A percentile compares a stretch with the other conserved stretches of the same genome.
phyloP scores from a whole-genome alignment of 2,113 vertebrate genomes.

The Megaceryle torquata region DNA sequence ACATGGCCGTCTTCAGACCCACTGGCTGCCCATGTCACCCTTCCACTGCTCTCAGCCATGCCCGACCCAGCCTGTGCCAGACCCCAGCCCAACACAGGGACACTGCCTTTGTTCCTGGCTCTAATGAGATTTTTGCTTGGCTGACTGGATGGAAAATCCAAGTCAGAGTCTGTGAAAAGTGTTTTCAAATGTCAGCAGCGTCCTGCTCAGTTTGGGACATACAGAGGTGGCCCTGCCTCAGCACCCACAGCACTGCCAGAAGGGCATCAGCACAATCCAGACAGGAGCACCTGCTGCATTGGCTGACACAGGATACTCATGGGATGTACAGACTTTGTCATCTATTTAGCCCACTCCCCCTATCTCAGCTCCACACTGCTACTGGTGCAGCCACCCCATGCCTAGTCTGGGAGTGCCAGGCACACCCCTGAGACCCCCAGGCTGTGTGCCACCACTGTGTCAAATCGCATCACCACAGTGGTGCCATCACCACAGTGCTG shows the following conservation, averaged over 20 bases:
- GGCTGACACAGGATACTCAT: fast-evolving
- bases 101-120: conserved; percentile 22
- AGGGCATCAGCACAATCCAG: background rate
- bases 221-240: fast-evolving
- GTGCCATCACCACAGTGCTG: background rate
- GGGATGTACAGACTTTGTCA: background rate
- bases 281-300: fast-evolving
- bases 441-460: fast-evolving
- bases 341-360: background rate
- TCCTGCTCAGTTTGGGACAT: background rate
- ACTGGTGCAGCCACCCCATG: fast-evolving
- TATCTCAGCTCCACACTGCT: background rate
- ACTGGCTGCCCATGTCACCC: fast-evolving
- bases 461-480: background rate
- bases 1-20: background rate
- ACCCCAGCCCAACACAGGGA: background rate
- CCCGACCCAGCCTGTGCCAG: fast-evolving
- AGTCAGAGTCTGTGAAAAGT: background rate
- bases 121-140: conserved; percentile 74
- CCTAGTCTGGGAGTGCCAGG: background rate
- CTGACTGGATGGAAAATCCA: conserved; percentile 51
- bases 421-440: background rate
- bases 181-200: background rate
- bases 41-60: fast-evolving
- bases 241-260: background rate